Evolutionary conservation across 2,797 vertebrate genomes (phyloP), one percentile per base, ranked within the genome.

Genomic region (Anguilla obscura): DNA sequence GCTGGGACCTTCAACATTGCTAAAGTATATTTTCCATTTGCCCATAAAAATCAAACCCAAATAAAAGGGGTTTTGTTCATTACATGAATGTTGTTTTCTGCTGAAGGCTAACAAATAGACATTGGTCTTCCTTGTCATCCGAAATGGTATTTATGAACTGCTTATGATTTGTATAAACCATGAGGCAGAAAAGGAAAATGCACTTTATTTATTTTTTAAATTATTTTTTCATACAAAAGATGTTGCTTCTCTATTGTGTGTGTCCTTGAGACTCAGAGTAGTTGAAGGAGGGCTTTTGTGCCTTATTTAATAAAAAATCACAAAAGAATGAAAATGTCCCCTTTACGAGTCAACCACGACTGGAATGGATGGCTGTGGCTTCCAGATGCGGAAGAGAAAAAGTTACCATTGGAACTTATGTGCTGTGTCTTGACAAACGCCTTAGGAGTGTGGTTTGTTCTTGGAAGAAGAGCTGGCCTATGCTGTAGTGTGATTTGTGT

Each of bases 241-340:
- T 88, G 87, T 82, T 76, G 83, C 90, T 88, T 85, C 87, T 87
- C 87, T 89, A 88, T 92, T 92, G 90, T 93, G 89, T 71, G 89
- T 92, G 91, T 90, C 91, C 93, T 93, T 93, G 93, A 92, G 92
- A 89, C 86, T 89, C 89, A 90, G 87, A 90, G 91, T 74, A 89
- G 90, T 89, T 89, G 87, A 86, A 88, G 88, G 52, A 86, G 85
- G 82, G 79, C 88, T 60, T 92, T 92, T 91, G 88, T 92, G 90
- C 88, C 89, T 91, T 91, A 92, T 93, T 92, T 91, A 91, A 92
- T 92, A 91, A 89, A 40, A 89, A 88, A 90, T 88, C 90, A 93
- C 90, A 91, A 91, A 92, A 91, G 90, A 87, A 84, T 87, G 85
- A 84, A 85, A 90, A 80, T 74, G 86, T 69, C 76, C 8, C 63